These are phyloP conservation scores for Ashinkailepas kermadecensis DNA, from an alignment of 2,888 invertebrate genomes.

Conservation along the genomic window DNA sequence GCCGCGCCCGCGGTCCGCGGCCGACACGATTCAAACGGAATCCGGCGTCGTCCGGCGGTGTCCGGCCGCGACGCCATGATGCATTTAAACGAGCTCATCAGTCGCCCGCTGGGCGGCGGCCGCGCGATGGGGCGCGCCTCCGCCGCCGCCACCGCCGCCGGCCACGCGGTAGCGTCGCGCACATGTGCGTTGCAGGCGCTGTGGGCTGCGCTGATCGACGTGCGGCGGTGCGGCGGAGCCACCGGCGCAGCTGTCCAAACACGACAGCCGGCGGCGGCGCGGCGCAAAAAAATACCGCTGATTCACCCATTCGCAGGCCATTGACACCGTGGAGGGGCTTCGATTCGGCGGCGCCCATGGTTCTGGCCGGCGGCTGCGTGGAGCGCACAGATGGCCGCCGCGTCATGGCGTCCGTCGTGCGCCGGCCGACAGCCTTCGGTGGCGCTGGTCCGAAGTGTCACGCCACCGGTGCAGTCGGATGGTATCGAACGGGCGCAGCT, in stretches of 20 bases:
- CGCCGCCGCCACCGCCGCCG: neutral
- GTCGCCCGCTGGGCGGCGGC: neutral
- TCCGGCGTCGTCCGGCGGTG: constrained; percentile 15
- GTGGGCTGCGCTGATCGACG: neutral
- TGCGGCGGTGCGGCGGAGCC: neutral
- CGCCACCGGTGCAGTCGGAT: too few species aligned
- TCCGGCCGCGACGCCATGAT: constrained; percentile 5
- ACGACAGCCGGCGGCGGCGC: neutral
- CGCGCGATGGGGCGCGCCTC: neutral
- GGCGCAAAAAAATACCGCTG: neutral
- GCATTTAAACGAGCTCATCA: constrained; percentile 21
- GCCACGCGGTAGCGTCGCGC: neutral
- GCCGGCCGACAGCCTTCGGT: neutral
- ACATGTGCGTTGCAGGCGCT: neutral
- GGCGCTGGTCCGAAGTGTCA: neutral
- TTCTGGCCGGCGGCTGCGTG: too few species aligned
- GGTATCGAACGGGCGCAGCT: too few species aligned
- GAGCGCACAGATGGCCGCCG: too few species aligned
- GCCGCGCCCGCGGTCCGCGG: neutral
- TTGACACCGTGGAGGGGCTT: neutral
- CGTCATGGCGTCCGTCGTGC: neutral
- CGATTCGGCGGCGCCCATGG: neutral
- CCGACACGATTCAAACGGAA: constrained; percentile 17
- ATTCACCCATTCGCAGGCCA: neutral
- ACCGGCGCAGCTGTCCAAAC: constrained; percentile 17